These are phyloP conservation scores for Capitella teleta DNA, from an alignment of 1,140 invertebrate species.

Conservation along the genomic window DNA sequence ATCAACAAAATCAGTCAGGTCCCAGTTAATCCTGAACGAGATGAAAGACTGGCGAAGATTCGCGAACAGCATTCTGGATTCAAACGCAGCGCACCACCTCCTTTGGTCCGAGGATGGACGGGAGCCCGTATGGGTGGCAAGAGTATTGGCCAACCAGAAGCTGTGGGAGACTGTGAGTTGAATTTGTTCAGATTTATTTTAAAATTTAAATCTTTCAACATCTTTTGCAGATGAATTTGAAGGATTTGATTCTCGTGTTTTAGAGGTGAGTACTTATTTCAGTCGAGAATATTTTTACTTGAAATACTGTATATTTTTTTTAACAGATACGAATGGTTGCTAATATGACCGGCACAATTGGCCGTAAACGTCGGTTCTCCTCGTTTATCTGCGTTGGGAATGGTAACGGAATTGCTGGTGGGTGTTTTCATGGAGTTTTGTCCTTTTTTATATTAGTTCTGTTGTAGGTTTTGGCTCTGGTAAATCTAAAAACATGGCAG, in stretches of 20 bases:
- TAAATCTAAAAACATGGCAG: constrained; percentile 22
- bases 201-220: no score
- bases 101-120: constrained; percentile 80
- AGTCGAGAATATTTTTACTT: not conserved
- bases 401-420: constrained; percentile 66
- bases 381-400: constrained; percentile 75
- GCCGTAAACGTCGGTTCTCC: constrained; percentile 57
- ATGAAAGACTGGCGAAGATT: constrained; percentile 58
- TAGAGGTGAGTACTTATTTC: constrained; percentile 50
- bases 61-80: constrained; percentile 59
- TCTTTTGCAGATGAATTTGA: constrained; percentile 61
- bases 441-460: not conserved
- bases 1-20: constrained; percentile 57
- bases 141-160: constrained; percentile 75
- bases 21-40: constrained; percentile 58
- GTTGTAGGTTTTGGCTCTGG: constrained; percentile 24
- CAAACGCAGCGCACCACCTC: constrained; percentile 50
- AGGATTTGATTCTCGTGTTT: constrained; percentile 73
- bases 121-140: constrained; percentile 68
- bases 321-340: constrained; percentile 57
- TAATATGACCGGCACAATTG: constrained; percentile 75
- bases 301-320: constrained; percentile 4
- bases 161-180: constrained; percentile 48
- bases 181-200: not conserved
- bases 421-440: not conserved